phyloP scores from a whole-genome alignment of 35 echinoderm and acorn worm species.

The Strongylocentrotus purpuratus region DNA sequence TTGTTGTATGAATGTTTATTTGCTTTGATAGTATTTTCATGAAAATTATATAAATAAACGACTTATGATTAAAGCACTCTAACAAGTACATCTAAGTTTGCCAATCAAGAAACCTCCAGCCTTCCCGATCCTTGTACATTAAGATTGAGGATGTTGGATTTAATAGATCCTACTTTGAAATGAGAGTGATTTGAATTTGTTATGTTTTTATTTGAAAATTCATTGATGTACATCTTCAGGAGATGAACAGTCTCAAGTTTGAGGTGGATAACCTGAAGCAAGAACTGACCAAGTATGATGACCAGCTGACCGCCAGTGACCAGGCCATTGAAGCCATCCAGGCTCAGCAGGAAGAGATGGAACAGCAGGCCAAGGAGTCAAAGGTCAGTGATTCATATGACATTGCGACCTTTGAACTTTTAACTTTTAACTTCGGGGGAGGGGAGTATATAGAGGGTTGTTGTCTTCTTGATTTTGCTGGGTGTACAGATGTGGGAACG shows the following conservation, averaged over 20 bases:
- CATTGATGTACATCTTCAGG: constrained; percentile 59
- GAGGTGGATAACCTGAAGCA: constrained; percentile 86
- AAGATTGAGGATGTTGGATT: neutral
- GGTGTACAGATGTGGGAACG: neutral
- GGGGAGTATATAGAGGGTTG: too few relatives aligned
- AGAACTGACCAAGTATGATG: constrained; percentile 86
- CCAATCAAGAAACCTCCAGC: too few relatives aligned
- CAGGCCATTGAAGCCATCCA: constrained; percentile 78
- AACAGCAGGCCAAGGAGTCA: constrained; percentile 62
- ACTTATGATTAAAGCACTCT: too few relatives aligned
- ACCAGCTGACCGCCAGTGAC: constrained; percentile 83
- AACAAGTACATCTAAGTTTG: too few relatives aligned
- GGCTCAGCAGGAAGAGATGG: constrained; percentile 63
- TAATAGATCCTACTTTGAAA: neutral
- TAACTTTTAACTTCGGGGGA: neutral
- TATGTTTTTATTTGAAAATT: neutral
- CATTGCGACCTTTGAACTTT: neutral
- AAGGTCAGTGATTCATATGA: constrained; percentile 74
- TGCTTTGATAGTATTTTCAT: too few relatives aligned
- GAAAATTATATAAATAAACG: too few relatives aligned
- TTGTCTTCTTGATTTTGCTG: neutral
- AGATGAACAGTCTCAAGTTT: constrained; percentile 75
- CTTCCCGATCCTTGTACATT: too few relatives aligned
- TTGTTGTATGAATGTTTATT: too few relatives aligned
- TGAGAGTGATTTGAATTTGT: neutral